These are phyloP conservation scores for Notodonta ziczac DNA, from an alignment of 2,888 invertebrate genomes.

Conservation along the genomic window DNA sequence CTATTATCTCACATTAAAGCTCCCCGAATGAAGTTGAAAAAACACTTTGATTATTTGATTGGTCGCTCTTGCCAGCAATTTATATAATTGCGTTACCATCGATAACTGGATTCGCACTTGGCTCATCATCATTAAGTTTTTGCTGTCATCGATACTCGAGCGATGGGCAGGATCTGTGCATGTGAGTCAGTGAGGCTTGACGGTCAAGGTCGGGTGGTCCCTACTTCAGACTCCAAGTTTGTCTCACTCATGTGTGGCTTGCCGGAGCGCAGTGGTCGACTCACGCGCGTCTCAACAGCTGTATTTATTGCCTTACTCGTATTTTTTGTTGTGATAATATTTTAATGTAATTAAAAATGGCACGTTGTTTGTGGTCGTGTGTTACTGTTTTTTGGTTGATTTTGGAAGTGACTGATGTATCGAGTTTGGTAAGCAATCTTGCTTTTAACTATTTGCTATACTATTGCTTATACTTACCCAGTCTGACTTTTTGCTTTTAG, in stretches of 20 bases:
- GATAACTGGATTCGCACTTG: neutral
- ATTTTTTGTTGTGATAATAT: conserved; percentile 19
- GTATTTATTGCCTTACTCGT: conserved; percentile 13
- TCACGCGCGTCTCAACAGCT: conserved; percentile 13
- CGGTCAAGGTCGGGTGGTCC: conserved; percentile 71
- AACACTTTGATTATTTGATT: too few species aligned
- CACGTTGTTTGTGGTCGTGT: conserved; percentile 46
- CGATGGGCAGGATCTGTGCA: conserved; percentile 33
- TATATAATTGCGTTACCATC: too few species aligned
- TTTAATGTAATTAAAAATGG: conserved; percentile 36
- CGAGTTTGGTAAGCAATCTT: conserved; percentile 57
- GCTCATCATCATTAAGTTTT: conserved; percentile 12
- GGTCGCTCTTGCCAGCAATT: too few species aligned
- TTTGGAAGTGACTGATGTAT: conserved; percentile 59
- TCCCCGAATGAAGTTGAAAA: too few species aligned
- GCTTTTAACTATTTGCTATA: too few species aligned
- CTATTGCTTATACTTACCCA: too few species aligned
- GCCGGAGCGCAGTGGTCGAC: conserved; percentile 28
- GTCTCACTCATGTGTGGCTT: conserved; percentile 34
- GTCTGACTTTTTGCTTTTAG: too few species aligned
- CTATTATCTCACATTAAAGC: too few species aligned
- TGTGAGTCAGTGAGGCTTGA: conserved; percentile 68
- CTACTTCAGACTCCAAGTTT: conserved; percentile 44
- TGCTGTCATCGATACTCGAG: conserved; percentile 27
- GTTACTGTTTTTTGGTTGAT: conserved; percentile 57